Base-by-base conservation (phyloP, 2,113 vertebrate genomes). In the Phainopepla nitens region DNA sequence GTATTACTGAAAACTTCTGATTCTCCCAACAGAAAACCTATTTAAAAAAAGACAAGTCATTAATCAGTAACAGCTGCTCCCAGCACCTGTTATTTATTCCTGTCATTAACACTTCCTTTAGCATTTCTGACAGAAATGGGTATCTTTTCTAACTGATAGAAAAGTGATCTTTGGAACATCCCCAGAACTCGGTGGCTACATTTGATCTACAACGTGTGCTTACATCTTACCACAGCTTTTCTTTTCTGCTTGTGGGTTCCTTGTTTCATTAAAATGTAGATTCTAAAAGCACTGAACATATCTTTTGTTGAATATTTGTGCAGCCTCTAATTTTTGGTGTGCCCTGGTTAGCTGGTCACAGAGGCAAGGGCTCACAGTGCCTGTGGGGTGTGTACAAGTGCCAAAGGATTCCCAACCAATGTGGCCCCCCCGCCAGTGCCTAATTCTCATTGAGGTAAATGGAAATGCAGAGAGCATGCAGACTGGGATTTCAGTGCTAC, bases 11-110 rank as follows among this genome's bases (percentile, higher is more conserved):
- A 91, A 96, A 95, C 51, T 96, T 94, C 89, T 93, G 75, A 93
- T 96, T 94, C 85, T 53, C 70, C 36, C 90, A 96, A 87, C 94
- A 97, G 93, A 97, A 97, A 97, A 92, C 68, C 45, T 71, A 62
- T 93, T 96, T 93, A 10, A 96, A 96, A 96, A 97, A 84, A 86
- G 94, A 83, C 60, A 83, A 92, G 97, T 91, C 84, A 61, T 94
- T 93, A 96, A 91, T 94, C 92, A 85, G 89, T 50, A 91, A 94
- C 98, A 98, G 98, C 97, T 98, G 98, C 94, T 94, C 93, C 87
- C 65, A 50, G 80, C 98, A 98, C 97, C 98, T 98, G 98, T 98
- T 94, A 77, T 82, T 93, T 76, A 91, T 89, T 77, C 97, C 94
- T 2, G 10, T 94, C 92, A 51, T 82, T 91, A 96, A 95, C 93